These are phyloP conservation scores for Sepioteuthis lessoniana DNA, from an alignment of 2,888 invertebrate species.

Conservation along the genomic window DNA sequence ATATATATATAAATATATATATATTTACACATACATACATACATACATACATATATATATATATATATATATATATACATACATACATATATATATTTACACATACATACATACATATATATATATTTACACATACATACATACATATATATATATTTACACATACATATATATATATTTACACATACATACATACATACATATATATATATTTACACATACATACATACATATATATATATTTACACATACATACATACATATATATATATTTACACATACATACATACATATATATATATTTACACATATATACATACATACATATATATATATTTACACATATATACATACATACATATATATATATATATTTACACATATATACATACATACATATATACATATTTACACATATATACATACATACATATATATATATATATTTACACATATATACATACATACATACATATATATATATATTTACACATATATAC, in stretches of 20 bases:
- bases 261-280: background rate
- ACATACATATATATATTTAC: background rate
- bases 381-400: too few species aligned
- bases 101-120: background rate
- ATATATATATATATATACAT: background rate
- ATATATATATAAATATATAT: background rate
- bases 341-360: too few species aligned
- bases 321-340: constrained; percentile 17
- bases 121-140: background rate
- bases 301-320: background rate
- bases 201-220: constrained; percentile 25
- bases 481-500: too few species aligned
- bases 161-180: background rate
- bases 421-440: too few species aligned
- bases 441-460: too few species aligned
- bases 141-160: constrained; percentile 34
- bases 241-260: background rate
- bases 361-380: too few species aligned
- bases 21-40: background rate
- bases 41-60: background rate
- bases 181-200: background rate
- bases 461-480: too few species aligned
- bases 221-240: background rate
- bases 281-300: background rate
- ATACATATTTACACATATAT: too few species aligned